Evolutionary conservation across 2,113 vertebrate genomes (phyloP), one percentile per base, ranked within the genome.

Genomic region (Entomyzon cyanotis): DNA sequence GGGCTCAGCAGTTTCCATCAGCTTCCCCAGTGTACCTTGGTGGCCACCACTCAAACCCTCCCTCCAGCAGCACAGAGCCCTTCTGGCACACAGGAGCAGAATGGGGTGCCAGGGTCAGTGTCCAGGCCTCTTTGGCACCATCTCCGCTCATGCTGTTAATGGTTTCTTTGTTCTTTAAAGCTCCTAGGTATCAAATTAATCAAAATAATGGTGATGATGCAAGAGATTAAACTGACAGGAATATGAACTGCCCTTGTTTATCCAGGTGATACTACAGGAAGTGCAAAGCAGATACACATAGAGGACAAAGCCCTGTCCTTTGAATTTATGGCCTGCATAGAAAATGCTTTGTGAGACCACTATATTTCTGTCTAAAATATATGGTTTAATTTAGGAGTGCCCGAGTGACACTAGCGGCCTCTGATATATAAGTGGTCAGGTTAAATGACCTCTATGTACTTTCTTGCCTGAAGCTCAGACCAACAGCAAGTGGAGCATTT

Each of bases 331-430:
- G 52, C 39, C 59, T 63, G 39, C 62, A 67, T 10, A 60, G 76
- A 74, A 83, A 88, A 81, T 4, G 5, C 41, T 67, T 88, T 74
- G 85, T 47, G 59, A 92, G 83, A 81, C 50, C 0, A 0, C 71
- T 25, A 12, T 59, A 84, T 70, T 89, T 90, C 80, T 87, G 80
- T 78, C 71, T 90, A 67, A 84, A 94, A 92, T 73, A 81, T 8
- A 86, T 62, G 49, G 80, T 42, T 91, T 95, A 95, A 96, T 94
- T 95, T 94, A 97, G 81, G 73, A 95, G 49, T 19, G 14, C 25
- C 62, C 0, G 0, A 49, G 62, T 95, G 93, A 95, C 89, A 71
- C 53, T 68, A 84, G 74, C 1, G 21, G 88, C 71, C 33, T 76
- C 59, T 93, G 71, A 86, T 80, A 92, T 88, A 88, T 35, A 93